Percentiles rank a stretch among this genome's conserved stretches.
Conservation (phyloP, 1,140 invertebrate genomes). For the Zaprionus taronus region DNA sequence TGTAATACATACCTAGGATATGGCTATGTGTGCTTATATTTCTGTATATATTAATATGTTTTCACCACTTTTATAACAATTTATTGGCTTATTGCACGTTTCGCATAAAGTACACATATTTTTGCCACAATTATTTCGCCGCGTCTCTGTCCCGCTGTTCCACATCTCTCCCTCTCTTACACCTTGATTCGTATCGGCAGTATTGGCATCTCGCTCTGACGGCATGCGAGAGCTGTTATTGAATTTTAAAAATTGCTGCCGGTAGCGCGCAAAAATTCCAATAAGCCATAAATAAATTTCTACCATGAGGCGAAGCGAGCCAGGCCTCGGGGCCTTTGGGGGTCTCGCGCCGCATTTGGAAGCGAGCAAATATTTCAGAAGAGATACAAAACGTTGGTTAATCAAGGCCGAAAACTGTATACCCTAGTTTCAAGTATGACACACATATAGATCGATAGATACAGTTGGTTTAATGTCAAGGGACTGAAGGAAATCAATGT, state of each 20-base stretch:
- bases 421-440: slow-evolving; percentile 47
- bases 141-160: slow-evolving; percentile 23
- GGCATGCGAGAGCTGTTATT: slow-evolving; percentile 62
- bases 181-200: slow-evolving; percentile 6
- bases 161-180: slow-evolving; percentile 9
- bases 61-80: slow-evolving; percentile 14
- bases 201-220: slow-evolving; percentile 31
- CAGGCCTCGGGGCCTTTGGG: slow-evolving; percentile 71
- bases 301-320: slow-evolving; percentile 78
- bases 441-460: slow-evolving; percentile 9
- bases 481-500: no score
- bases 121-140: slow-evolving; percentile 60
- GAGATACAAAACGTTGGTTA: slow-evolving; percentile 26
- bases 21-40: not conserved
- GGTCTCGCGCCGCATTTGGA: slow-evolving; percentile 68
- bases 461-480: not conserved
- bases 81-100: slow-evolving; percentile 60
- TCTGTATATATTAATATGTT: not conserved
- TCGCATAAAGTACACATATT: slow-evolving; percentile 42
- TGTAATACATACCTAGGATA: not conserved
- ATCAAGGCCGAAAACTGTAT: slow-evolving; percentile 66
- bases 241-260: slow-evolving; percentile 75
- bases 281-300: slow-evolving; percentile 82
- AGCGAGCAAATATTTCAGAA: slow-evolving; percentile 60
- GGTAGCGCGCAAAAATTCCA: slow-evolving; percentile 81